A percentile compares a stretch with the other conserved stretches of the same genome.
Evolutionary conservation across 1,140 invertebrate species (phyloP).

Genomic region (Pogonomyrmex californicus): DNA sequence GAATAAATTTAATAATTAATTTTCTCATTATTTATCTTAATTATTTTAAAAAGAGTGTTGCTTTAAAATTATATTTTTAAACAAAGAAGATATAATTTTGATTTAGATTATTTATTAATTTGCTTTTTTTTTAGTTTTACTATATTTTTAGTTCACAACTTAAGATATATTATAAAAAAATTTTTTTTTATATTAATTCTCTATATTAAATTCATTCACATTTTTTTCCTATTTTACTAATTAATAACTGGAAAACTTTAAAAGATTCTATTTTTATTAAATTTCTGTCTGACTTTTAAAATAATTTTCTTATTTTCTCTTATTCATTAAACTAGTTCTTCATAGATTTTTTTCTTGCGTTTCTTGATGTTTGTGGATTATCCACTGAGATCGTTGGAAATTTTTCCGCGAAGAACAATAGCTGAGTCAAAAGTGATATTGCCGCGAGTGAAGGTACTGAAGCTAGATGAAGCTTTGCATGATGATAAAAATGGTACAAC

Average conservation of each 20-base stretch:
- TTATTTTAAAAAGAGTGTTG: neutral
- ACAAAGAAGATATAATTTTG: neutral
- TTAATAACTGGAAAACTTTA: neutral
- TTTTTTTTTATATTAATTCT: neutral
- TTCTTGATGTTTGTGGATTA: slow-evolving; percentile 37
- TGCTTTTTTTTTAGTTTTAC: neutral
- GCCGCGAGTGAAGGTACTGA: neutral
- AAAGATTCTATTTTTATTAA: slow-evolving; percentile 1
- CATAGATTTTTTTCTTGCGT: neutral
- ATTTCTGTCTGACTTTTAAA: neutral
- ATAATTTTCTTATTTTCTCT: neutral
- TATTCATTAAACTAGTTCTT: neutral
- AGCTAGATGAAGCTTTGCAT: neutral
- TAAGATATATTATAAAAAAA: neutral
- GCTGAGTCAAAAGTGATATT: slow-evolving; percentile 20
- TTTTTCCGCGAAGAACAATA: slow-evolving; percentile 37
- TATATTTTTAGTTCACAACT: neutral
- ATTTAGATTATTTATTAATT: neutral
- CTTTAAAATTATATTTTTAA: neutral
- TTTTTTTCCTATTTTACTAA: neutral
- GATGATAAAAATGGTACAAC: slow-evolving; percentile 29
- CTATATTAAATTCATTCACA: neutral
- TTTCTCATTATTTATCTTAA: neutral
- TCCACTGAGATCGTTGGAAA: neutral
- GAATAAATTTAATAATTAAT: neutral